Percentiles rank a stretch among this genome's conserved stretches.
Conservation (phyloP, 2,113 vertebrate species). For the Planiliza haematocheilus region DNA sequence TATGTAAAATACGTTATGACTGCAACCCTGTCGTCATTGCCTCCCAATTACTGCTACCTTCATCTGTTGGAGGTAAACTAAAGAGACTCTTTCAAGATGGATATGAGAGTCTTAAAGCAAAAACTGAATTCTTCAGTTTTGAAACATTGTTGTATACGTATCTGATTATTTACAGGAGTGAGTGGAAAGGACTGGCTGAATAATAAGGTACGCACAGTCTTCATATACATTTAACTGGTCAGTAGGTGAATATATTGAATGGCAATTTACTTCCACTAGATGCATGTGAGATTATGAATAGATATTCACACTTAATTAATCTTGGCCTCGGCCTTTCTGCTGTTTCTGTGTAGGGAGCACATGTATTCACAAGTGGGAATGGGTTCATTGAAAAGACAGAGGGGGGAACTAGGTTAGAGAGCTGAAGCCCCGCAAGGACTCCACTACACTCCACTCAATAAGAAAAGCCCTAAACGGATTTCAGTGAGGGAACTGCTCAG, state of each 20-base stretch:
- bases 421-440: conserved; percentile 85
- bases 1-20: conserved; percentile 56
- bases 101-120: conserved; percentile 30
- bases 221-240: not conserved
- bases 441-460: conserved; percentile 83
- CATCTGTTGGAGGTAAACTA: conserved; percentile 39
- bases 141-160: too few species aligned
- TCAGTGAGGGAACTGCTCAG: conserved; percentile 84
- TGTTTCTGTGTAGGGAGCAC: conserved; percentile 76
- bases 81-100: conserved; percentile 26
- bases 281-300: conserved; percentile 10
- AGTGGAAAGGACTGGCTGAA: not conserved
- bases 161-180: too few species aligned
- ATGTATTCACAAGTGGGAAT: conserved; percentile 65
- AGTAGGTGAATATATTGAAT: not conserved
- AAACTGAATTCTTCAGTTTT: conserved; percentile 19
- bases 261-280: not conserved
- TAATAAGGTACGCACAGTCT: not conserved
- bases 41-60: conserved; percentile 64
- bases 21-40: conserved; percentile 39
- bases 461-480: conserved; percentile 86
- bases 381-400: conserved; percentile 85
- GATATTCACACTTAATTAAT: conserved; percentile 56
- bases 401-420: conserved; percentile 87
- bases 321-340: conserved; percentile 56